These are phyloP conservation scores for Pseudopodoces humilis DNA, from an alignment of 2,113 vertebrate species.

Conservation along the genomic window DNA sequence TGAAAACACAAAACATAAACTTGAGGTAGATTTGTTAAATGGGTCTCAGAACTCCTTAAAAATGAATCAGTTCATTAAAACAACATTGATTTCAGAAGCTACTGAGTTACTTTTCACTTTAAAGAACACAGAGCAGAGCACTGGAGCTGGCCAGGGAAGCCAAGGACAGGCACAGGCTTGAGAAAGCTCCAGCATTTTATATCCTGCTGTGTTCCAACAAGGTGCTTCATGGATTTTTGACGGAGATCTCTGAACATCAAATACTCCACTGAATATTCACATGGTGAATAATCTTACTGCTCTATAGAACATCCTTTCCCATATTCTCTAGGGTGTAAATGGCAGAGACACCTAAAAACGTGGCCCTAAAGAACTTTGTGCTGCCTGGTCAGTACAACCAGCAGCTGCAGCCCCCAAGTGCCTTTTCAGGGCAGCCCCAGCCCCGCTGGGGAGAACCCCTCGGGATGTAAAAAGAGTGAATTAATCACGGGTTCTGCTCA, in stretches of 20 bases:
- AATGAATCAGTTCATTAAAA: neutral
- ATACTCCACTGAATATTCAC: neutral
- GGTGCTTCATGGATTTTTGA: fast-evolving
- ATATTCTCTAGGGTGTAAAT: fast-evolving
- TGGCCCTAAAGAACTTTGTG: fast-evolving
- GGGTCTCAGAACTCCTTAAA: neutral
- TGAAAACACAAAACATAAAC: conserved; percentile 10
- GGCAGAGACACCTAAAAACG: fast-evolving
- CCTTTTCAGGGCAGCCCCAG: neutral
- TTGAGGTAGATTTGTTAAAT: neutral
- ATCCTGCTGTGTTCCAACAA: neutral
- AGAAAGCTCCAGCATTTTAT: neutral
- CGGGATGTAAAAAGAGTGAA: fast-evolving
- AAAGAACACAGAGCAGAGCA: neutral
- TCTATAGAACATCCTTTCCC: fast-evolving
- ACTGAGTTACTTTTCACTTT: neutral
- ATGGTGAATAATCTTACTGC: fast-evolving
- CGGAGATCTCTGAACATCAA: neutral
- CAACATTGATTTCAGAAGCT: fast-evolving
- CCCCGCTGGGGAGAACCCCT: neutral
- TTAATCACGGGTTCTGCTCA: neutral
- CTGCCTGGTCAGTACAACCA: neutral
- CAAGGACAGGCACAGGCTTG: neutral
- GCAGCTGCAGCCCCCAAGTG: fast-evolving
- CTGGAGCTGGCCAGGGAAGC: neutral